Evolutionary conservation across 2,888 invertebrate species (phyloP).

Genomic region (Quadroppia sp.): DNA sequence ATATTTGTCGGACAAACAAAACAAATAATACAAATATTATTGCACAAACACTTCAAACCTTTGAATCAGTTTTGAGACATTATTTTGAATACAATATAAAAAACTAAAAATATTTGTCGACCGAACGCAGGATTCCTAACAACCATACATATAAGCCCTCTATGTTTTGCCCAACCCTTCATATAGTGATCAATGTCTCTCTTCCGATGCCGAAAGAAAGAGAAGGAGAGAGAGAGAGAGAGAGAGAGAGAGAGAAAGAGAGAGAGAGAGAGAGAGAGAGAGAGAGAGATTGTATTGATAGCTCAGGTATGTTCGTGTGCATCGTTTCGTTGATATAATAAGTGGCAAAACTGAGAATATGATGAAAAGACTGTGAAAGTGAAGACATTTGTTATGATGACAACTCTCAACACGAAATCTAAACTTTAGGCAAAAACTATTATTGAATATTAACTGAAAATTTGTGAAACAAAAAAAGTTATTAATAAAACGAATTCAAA

Average conservation of each 20-base stretch:
- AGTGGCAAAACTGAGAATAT: too few species aligned
- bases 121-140: slow-evolving; percentile 12
- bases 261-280: slow-evolving; percentile 28
- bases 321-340: not conserved
- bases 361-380: too few species aligned
- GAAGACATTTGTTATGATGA: too few species aligned
- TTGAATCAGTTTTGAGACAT: not conserved
- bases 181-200: not conserved
- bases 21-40: too few species aligned
- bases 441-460: too few species aligned
- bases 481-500: too few species aligned
- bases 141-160: not conserved
- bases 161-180: slow-evolving; percentile 7
- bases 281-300: slow-evolving; percentile 1
- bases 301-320: not conserved
- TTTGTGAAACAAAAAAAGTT: too few species aligned
- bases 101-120: not conserved
- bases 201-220: not conserved
- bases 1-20: too few species aligned
- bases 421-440: too few species aligned
- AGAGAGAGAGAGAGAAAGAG: slow-evolving; percentile 20
- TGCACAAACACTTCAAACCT: not conserved
- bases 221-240: not conserved
- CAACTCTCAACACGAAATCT: too few species aligned
- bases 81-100: not conserved